A percentile compares a stretch with the other conserved stretches of the same genome.
These are phyloP conservation scores for Flexamia atlantica DNA, from an alignment of 2,888 invertebrate genomes.

Conservation along the genomic window DNA sequence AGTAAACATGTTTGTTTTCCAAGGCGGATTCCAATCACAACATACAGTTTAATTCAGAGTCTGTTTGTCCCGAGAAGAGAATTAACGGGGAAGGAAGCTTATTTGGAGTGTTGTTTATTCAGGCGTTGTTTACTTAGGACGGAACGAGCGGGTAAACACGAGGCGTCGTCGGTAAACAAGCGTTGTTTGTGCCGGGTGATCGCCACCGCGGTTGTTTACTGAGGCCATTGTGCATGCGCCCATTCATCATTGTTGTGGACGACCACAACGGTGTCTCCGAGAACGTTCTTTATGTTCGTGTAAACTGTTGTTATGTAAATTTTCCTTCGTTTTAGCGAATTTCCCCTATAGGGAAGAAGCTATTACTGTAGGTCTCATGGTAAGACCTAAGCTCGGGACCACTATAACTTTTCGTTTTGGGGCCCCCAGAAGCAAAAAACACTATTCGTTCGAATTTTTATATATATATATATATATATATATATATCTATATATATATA, in stretches of 20 bases:
- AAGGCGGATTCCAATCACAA: conserved; percentile 43
- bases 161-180: conserved; percentile 32
- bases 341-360: too few species aligned
- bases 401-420: too few species aligned
- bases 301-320: conserved; percentile 37
- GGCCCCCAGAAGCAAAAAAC: too few species aligned
- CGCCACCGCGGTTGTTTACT: conserved; percentile 32
- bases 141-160: conserved; percentile 46
- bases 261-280: conserved; percentile 15
- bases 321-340: neutral
- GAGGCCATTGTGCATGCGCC: conserved; percentile 23
- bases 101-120: conserved; percentile 60
- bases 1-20: conserved; percentile 57
- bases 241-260: conserved; percentile 47
- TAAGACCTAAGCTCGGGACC: too few species aligned
- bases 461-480: too few species aligned
- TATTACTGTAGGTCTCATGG: too few species aligned
- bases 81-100: conserved; percentile 57
- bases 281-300: neutral
- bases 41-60: conserved; percentile 47
- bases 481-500: too few species aligned
- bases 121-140: conserved; percentile 59
- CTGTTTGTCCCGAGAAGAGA: conserved; percentile 52
- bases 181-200: conserved; percentile 47
- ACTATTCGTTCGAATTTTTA: too few species aligned